Evolutionary conservation across 2,113 vertebrate genomes (phyloP).

Genomic region (Aleadryas rufinucha): DNA sequence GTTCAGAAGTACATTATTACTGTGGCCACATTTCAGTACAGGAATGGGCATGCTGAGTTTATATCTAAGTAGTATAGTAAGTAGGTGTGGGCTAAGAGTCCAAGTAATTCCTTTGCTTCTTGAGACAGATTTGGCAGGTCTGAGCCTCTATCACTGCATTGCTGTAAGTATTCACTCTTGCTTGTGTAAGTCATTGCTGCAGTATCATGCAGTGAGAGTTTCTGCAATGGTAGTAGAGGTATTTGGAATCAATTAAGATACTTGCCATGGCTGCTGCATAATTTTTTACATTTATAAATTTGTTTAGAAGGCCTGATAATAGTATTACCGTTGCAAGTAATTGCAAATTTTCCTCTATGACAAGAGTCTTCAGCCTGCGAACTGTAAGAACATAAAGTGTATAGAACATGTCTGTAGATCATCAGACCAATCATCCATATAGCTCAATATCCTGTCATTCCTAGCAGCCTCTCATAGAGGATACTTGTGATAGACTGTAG

Average conservation of each 20-base stretch:
- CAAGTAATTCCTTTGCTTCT: neutral
- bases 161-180: neutral
- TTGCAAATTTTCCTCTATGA: neutral
- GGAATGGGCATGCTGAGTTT: neutral
- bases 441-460: neutral
- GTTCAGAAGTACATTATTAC: neutral
- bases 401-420: neutral
- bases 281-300: neutral
- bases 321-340: neutral
- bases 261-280: neutral
- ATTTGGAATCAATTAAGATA: neutral
- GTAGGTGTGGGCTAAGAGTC: neutral
- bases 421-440: neutral
- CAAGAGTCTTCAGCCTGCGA: neutral
- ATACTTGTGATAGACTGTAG: neutral
- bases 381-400: rapidly evolving
- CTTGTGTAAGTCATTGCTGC: neutral
- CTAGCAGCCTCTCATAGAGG: neutral
- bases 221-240: neutral
- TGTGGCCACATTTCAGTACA: neutral
- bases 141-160: neutral
- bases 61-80: neutral
- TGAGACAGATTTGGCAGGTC: neutral
- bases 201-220: neutral
- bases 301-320: neutral